Conservation (phyloP, 1,140 invertebrate genomes). For the Akabosia matsudoensis region DNA sequence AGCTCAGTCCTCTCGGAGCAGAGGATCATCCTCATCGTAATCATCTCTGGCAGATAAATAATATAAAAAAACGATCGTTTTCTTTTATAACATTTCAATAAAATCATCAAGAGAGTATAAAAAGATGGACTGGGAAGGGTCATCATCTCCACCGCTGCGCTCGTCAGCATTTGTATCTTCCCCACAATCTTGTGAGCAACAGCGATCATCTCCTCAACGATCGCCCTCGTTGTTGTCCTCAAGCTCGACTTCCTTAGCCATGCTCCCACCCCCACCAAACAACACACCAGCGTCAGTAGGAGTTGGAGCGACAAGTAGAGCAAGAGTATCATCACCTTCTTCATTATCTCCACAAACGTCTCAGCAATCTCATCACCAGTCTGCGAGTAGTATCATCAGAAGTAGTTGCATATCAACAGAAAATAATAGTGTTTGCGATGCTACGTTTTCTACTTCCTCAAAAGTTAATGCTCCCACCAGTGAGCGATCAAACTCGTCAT, state of each 20-base stretch:
- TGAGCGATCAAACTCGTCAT: neutral
- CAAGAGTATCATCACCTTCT: slow-evolving; percentile 8
- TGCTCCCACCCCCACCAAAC: slow-evolving; percentile 8
- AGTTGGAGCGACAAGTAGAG: slow-evolving; percentile 2
- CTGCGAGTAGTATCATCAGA: too few species aligned
- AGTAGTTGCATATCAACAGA: neutral
- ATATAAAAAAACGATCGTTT: neutral
- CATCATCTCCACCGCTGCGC: neutral
- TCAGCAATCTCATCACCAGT: neutral
- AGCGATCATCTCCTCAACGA: slow-evolving; percentile 4
- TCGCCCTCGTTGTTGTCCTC: slow-evolving; percentile 7
- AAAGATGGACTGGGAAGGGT: slow-evolving; percentile 14
- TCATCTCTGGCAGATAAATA: neutral
- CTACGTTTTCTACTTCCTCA: slow-evolving; percentile 20
- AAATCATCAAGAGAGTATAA: neutral
- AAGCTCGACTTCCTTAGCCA: neutral
- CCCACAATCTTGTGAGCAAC: neutral
- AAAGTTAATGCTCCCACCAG: neutral
- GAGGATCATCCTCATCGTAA: neutral
- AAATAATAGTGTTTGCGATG: neutral
- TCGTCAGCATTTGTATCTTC: too few species aligned
- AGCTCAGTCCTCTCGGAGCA: neutral
- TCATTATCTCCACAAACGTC: slow-evolving; percentile 12
- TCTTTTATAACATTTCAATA: neutral
- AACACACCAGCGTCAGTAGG: neutral